Percentiles rank a stretch among this genome's conserved stretches.
Conservation (phyloP, 2,797 vertebrate species). For the Orientallactaga sibirica region DNA sequence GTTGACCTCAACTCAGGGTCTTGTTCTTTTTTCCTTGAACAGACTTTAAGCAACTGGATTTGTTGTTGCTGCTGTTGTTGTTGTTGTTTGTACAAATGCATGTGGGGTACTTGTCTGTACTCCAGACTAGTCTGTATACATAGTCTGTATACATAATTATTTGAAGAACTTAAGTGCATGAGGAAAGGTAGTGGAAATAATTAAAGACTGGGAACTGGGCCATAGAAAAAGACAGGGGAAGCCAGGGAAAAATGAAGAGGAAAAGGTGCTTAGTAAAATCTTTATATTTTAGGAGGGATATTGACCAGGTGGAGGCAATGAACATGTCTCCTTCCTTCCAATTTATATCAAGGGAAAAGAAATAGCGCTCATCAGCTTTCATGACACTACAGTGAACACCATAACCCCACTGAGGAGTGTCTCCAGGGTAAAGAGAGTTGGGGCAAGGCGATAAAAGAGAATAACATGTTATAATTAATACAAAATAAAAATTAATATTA, state of each 20-base stretch:
- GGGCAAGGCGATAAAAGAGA: too few species aligned
- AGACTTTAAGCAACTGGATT: neutral
- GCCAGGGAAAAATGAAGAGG: neutral
- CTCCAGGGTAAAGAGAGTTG: too few species aligned
- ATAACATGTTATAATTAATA: too few species aligned
- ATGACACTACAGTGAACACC: too few species aligned
- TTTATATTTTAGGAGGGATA: neutral
- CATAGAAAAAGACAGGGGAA: slow-evolving; percentile 11
- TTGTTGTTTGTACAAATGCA: neutral
- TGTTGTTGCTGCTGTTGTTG: too few species aligned
- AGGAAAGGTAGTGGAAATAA: neutral
- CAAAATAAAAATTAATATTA: too few species aligned
- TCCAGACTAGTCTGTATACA: neutral
- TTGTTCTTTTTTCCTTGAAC: neutral
- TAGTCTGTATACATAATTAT: neutral
- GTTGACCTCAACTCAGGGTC: neutral
- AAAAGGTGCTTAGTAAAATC: slow-evolving; percentile 5
- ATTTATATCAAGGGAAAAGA: neutral
- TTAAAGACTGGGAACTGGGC: neutral
- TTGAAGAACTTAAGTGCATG: neutral
- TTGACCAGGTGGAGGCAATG: neutral
- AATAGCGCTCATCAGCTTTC: neutral
- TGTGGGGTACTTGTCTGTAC: neutral
- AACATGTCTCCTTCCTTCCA: neutral
- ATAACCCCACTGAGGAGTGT: too few species aligned